phyloP scores from a whole-genome alignment of 2,113 vertebrate genomes.

The Brachypteracias leptosomus region DNA sequence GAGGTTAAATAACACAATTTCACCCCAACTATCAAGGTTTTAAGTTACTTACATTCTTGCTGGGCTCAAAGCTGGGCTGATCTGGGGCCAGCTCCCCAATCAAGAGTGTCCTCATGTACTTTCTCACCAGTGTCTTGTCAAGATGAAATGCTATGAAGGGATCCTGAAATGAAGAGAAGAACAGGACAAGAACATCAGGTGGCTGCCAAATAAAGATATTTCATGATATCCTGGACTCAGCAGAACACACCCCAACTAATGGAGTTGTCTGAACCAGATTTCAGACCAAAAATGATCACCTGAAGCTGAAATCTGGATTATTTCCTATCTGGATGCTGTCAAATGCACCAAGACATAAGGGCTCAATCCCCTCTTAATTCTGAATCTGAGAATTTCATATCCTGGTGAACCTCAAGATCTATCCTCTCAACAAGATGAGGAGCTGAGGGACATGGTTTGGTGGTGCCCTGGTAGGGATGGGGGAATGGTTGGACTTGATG shows the following conservation, averaged over 20 bases:
- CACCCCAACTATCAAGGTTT: background rate
- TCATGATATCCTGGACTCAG: background rate
- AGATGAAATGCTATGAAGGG: constrained; percentile 82
- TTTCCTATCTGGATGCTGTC: background rate
- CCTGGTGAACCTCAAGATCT: background rate
- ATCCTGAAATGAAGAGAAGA: constrained; percentile 66
- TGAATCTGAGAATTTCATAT: background rate
- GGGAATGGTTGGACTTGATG: background rate
- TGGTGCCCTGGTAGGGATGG: background rate
- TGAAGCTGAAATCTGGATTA: background rate
- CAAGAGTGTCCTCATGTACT: constrained; percentile 76
- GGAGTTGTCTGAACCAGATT: background rate
- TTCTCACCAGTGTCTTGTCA: constrained; percentile 76
- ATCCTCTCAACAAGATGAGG: background rate
- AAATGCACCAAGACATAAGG: background rate
- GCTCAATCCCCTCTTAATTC: background rate
- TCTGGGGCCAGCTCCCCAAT: constrained; percentile 81
- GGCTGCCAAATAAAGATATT: background rate
- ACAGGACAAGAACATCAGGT: background rate
- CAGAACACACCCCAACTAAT: background rate
- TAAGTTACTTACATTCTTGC: constrained; percentile 77
- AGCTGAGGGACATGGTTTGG: background rate
- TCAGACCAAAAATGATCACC: background rate
- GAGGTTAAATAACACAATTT: background rate
- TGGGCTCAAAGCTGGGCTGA: constrained; percentile 80